Evolutionary conservation across 2,797 vertebrate species (phyloP).

Genomic region (Gastrophryne carolinensis): DNA sequence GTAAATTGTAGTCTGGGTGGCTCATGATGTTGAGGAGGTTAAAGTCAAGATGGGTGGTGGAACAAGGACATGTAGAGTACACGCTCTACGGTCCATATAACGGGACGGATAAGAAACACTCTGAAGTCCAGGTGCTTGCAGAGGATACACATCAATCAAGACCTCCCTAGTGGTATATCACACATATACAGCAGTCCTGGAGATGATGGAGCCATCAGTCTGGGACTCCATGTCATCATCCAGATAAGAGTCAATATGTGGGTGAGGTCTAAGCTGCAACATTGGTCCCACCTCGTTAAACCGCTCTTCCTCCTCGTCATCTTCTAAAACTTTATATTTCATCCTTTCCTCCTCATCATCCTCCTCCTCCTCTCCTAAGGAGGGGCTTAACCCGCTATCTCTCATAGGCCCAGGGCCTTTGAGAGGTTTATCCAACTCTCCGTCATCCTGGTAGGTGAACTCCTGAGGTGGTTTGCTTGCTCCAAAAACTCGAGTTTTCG

Average conservation of each 20-base stretch:
- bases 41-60: conserved; percentile 16
- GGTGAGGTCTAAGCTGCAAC: conserved; percentile 69
- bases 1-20: conserved; percentile 13
- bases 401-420: conserved; percentile 56
- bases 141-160: background rate
- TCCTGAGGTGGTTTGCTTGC: conserved; percentile 73
- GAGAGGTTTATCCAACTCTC: conserved; percentile 64
- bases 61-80: background rate
- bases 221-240: conserved; percentile 88
- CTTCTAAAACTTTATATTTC: conserved; percentile 78
- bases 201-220: conserved; percentile 87
- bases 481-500: conserved; percentile 80
- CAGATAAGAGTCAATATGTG: conserved; percentile 59
- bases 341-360: conserved; percentile 64
- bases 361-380: conserved; percentile 71
- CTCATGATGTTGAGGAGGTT: background rate
- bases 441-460: conserved; percentile 71
- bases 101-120: conserved; percentile 73
- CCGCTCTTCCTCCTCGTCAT: conserved; percentile 70
- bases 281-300: conserved; percentile 70
- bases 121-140: conserved; percentile 72
- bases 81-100: conserved; percentile 11
- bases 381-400: conserved; percentile 71
- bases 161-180: conserved; percentile 56
- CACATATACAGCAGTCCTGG: conserved; percentile 87